phyloP scores from a whole-genome alignment of 2,113 vertebrate genomes.

The Pelusios castaneus region DNA sequence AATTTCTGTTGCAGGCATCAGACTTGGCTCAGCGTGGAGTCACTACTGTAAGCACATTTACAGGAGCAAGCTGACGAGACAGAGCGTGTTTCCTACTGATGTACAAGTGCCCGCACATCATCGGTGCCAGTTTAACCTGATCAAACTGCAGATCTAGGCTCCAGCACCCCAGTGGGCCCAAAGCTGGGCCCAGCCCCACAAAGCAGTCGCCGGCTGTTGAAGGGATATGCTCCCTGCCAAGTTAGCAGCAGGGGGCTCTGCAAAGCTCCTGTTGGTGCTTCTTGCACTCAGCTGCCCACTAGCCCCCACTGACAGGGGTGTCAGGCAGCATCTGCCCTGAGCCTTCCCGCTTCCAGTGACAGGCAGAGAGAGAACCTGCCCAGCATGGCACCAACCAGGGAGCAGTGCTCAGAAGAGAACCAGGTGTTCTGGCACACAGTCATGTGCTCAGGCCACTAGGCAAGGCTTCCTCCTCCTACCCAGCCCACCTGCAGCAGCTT shows the following conservation, averaged over 20 bases:
- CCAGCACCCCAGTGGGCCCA: too few species aligned
- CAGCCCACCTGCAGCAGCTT: neutral
- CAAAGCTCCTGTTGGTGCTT: neutral
- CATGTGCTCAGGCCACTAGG: neutral
- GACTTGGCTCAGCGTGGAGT: neutral
- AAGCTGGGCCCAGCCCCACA: too few species aligned
- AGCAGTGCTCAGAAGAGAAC: neutral
- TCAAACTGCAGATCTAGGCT: neutral
- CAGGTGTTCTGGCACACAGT: neutral
- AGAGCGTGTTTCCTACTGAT: neutral
- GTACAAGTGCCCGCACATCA: neutral
- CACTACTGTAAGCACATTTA: neutral
- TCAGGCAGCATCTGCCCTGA: neutral
- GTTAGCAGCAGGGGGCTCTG: neutral
- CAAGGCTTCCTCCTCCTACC: neutral
- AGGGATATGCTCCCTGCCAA: neutral
- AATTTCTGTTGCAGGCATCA: neutral
- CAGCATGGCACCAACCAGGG: neutral
- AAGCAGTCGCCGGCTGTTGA: neutral
- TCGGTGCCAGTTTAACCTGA: neutral
- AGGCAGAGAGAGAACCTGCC: neutral
- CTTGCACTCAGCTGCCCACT: neutral
- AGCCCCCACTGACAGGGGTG: neutral
- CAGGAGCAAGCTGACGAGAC: neutral
- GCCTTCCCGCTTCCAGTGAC: neutral